Evolutionary conservation across 1,140 invertebrate species (phyloP), one percentile per base, ranked within the genome.

Genomic region (Oedothorax gibbosus): DNA sequence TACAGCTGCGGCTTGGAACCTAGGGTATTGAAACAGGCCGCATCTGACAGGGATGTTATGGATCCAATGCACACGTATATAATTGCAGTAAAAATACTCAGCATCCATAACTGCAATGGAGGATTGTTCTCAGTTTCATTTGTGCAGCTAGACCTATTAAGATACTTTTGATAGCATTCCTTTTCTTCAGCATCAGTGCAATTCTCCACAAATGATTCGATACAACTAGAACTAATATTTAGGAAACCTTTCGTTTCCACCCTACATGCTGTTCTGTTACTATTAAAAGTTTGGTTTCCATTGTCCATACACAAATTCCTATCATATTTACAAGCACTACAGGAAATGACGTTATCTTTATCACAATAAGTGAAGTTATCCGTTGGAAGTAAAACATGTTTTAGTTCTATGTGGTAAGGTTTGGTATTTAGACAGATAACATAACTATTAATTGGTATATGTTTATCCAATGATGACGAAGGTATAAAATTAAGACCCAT

Each of bases 21-120:
- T 10, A 87, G 35, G 6, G 69, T 21, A 50, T 85, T 76, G 20
- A 69, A 85, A 18, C 86, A 87, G n/a, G 87, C 85, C 14, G 87
- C 86, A 73, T 89, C 88, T 8, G 86, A 78, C 2, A 89, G 35
- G 14, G 84, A 86, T 51, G 86, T 82, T 10, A 89, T 85, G 5
- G 84, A 79, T 50, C 87, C 86, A 95, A 88, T 96, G 11, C 77
- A 64, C 7, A 85, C 86, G 15, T 86, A 86, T 66, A 85, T 75
- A 14, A 88, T 53, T 14, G 87, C 65, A 14, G 84, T 84, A 53
- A 88, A 85, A 12, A 80, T 53, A 12, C 87, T 71, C 60, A 88
- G 83, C 6, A 88, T 49, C 84, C 88, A 86, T 49, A 89, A 86
- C 15, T 87, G 85, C 7, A 81, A 20, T 50, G 95, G 35, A 3